phyloP scores from a whole-genome alignment of 2,888 invertebrate genomes.

The Allacma fusca region DNA sequence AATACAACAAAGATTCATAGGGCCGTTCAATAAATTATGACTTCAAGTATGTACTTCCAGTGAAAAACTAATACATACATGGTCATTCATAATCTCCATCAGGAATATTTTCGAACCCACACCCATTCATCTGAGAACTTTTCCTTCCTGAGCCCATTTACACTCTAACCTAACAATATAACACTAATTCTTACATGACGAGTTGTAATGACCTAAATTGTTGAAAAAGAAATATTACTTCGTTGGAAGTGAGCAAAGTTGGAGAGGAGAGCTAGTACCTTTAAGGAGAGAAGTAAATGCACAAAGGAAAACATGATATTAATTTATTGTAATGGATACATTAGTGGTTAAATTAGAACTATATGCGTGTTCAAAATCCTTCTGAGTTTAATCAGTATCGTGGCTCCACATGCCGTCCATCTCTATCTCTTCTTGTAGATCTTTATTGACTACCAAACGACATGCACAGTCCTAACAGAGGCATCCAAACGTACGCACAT shows the following conservation, averaged over 20 bases:
- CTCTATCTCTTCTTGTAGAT: too few relatives aligned
- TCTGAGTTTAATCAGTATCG: constrained; percentile 4
- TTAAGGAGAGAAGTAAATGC: neutral
- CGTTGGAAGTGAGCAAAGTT: neutral
- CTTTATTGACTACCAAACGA: too few relatives aligned
- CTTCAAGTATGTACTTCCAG: neutral
- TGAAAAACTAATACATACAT: neutral
- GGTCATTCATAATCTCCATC: neutral
- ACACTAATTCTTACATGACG: constrained; percentile 5
- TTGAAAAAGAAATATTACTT: neutral
- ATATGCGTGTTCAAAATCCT: neutral
- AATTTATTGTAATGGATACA: constrained; percentile 16
- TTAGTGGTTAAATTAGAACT: constrained; percentile 3
- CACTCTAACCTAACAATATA: neutral
- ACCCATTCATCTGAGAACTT: neutral
- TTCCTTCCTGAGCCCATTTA: neutral
- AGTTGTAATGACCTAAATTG: constrained; percentile 3
- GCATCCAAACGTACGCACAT: too few relatives aligned
- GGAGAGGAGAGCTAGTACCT: neutral
- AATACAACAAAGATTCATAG: neutral
- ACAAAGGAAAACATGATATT: constrained; percentile 3
- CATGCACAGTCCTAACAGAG: too few relatives aligned
- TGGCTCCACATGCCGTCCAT: constrained; percentile 6
- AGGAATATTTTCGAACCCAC: neutral
- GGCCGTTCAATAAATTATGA: constrained; percentile 1